Percentiles rank a stretch among this genome's conserved stretches.
phyloP scores from a whole-genome alignment of 2,797 vertebrate genomes.

The Channallabes apus region DNA sequence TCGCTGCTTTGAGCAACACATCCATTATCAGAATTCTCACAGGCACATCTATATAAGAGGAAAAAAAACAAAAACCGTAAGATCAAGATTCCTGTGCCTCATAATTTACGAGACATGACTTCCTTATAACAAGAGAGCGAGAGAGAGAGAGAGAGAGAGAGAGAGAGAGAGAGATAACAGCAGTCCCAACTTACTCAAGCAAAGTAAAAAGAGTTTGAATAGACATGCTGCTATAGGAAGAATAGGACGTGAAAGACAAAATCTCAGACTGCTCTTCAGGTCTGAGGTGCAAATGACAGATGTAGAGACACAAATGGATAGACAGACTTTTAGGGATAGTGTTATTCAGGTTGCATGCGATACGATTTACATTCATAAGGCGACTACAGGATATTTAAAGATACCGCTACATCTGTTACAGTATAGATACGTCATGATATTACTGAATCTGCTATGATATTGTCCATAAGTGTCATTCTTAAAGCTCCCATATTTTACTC shows the following conservation, averaged over 20 bases:
- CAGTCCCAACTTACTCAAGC: neutral
- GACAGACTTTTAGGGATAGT: no score
- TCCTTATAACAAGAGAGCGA: neutral
- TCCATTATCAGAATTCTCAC: neutral
- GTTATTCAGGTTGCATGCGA: neutral
- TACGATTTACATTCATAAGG: neutral
- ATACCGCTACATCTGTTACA: no score
- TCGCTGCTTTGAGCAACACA: neutral
- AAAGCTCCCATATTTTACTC: no score
- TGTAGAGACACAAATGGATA: no score
- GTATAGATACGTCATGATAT: no score
- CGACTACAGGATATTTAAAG: neutral
- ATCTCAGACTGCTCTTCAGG: neutral
- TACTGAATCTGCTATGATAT: neutral
- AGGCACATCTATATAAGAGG: neutral
- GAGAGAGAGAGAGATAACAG: neutral
- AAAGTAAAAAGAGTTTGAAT: neutral
- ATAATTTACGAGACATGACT: slow-evolving; percentile 22
- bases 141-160: neutral
- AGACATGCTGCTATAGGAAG: neutral
- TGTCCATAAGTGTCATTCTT: no score
- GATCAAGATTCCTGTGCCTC: slow-evolving; percentile 1
- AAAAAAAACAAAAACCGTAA: neutral
- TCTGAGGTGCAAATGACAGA: no score
- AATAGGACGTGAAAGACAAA: no score